phyloP scores from a whole-genome alignment of 2,888 invertebrate genomes.

The Synergus gifuensis region DNA sequence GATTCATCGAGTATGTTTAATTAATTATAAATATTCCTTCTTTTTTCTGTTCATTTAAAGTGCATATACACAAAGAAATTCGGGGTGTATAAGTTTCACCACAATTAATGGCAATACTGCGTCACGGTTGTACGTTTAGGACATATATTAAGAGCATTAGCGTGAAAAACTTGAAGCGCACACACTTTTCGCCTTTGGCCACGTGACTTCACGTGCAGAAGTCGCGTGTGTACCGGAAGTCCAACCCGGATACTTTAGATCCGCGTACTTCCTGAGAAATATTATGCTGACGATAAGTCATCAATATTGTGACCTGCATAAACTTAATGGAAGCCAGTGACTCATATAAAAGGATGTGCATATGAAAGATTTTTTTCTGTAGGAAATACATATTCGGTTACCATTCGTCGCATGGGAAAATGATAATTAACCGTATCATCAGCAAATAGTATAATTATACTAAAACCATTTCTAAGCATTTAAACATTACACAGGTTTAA shows the following conservation, averaged over 20 bases:
- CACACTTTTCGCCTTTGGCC: constrained; percentile 61
- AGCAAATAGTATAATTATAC: too few relatives aligned
- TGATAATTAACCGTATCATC: too few relatives aligned
- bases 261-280: constrained; percentile 42
- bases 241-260: constrained; percentile 66
- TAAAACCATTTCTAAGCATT: too few relatives aligned
- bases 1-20: background rate
- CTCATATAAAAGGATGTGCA: background rate
- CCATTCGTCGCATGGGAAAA: too few relatives aligned
- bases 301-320: constrained; percentile 47
- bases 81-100: background rate
- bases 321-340: constrained; percentile 38
- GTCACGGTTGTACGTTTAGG: background rate
- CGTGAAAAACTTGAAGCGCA: constrained; percentile 52
- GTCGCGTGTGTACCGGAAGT: constrained; percentile 72
- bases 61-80: background rate
- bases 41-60: background rate
- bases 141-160: constrained; percentile 44
- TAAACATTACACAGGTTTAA: too few relatives aligned
- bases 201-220: constrained; percentile 72
- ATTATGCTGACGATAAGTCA: constrained; percentile 43
- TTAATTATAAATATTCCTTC: background rate
- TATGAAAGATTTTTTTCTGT: background rate
- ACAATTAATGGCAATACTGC: background rate
- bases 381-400: too few relatives aligned